Evolutionary conservation across 2,113 vertebrate genomes (phyloP), one percentile per base, ranked within the genome.

Genomic region (Nymphicus hollandicus): DNA sequence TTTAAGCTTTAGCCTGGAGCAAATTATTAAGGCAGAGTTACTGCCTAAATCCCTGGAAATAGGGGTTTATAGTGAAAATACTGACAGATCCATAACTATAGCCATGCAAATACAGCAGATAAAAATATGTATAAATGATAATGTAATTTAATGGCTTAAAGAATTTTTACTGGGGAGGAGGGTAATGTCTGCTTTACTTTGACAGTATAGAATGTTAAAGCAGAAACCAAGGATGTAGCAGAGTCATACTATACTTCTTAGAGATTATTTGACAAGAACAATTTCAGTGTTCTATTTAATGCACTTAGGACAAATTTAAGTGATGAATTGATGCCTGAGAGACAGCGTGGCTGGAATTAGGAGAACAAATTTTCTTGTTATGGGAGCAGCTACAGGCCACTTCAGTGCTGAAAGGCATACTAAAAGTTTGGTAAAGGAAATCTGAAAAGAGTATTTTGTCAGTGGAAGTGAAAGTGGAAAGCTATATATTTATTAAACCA

Each of bases 201-300:
- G 95, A 95, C 95, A 97, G 94, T 86, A 68, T 88, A 91, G 93
- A 95, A 96, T 95, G 89, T 96, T 94, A 95, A 88, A 94, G 95
- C 82, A 87, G 91, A 92, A 96, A 88, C 76, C 88, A 37, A 69
- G 80, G 89, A 93, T 93, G 89, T 88, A 94, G 95, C 89, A 94
- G 90, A 96, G 92, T 82, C 96, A 94, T 72, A 96, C 82, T n/a
- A 77, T 93, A 86, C 80, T 92, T 96, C 96, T 94, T 86, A 81
- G 81, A 94, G 96, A 94, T 97, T 96, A 96, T 94, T 96, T 97
- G 97, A 97, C 97, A 97, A 97, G 97, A 96, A 96, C 96, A 96
- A 97, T 97, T 97, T 96, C 91, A 81, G 91, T 97, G 96, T 91
- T 97, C 96, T 96, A 95, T 94, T 97, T 97, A 97, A 97, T 90